Evolutionary conservation across 2,797 vertebrate genomes (phyloP).

Genomic region (Sebastes dallii): DNA sequence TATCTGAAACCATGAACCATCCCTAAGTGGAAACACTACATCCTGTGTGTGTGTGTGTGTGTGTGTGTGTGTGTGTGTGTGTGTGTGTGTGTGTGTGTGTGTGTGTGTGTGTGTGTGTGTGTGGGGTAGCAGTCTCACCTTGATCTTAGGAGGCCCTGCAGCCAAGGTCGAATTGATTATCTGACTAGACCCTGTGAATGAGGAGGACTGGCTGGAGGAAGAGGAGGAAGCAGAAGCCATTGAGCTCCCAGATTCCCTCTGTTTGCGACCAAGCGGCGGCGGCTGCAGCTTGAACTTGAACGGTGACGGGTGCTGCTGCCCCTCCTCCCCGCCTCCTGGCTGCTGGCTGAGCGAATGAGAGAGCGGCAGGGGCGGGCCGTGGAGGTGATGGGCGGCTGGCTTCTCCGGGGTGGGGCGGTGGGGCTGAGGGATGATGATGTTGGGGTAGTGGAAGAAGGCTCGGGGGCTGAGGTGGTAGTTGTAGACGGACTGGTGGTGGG

Average conservation of each 20-base stretch:
- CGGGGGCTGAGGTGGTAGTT: slow-evolving; percentile 96
- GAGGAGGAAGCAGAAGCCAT: slow-evolving; percentile 47
- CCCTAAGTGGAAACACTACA: background rate
- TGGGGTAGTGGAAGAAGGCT: slow-evolving; percentile 93
- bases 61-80: background rate
- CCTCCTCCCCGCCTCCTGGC: slow-evolving; percentile 45
- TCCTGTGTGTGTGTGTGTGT: background rate
- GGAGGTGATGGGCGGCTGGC: slow-evolving; percentile 69
- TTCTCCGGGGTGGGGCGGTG: slow-evolving; percentile 84
- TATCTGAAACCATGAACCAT: background rate
- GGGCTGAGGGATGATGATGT: slow-evolving; percentile 90
- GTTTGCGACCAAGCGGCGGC: slow-evolving; percentile 89
- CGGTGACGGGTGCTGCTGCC: slow-evolving; percentile 74
- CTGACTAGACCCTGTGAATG: slow-evolving; percentile 60
- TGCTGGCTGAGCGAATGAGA: slow-evolving; percentile 68
- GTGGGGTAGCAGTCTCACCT: slow-evolving; percentile 65
- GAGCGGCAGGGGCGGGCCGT: slow-evolving; percentile 66
- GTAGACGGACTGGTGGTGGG: slow-evolving; percentile 93
- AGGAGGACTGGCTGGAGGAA: slow-evolving; percentile 62
- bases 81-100: background rate
- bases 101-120: fast-evolving
- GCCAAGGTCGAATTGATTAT: slow-evolving; percentile 53
- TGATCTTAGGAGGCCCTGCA: slow-evolving; percentile 79
- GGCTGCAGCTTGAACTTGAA: slow-evolving; percentile 96
- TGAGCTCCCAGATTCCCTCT: slow-evolving; percentile 79